phyloP scores from a whole-genome alignment of 2,888 invertebrate species.

The Acanthosepion esculentum region DNA sequence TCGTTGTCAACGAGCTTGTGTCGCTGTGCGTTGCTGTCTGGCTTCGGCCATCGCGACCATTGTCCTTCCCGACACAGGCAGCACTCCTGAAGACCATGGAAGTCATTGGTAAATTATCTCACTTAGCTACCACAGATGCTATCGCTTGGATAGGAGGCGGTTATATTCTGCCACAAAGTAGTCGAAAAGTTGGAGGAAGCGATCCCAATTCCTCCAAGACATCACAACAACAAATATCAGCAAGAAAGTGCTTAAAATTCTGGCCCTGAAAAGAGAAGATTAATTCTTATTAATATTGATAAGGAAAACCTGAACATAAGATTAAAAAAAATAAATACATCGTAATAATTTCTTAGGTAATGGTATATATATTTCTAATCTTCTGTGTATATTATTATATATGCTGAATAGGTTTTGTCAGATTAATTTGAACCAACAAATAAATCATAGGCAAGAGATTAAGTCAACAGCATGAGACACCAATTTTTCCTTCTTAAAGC shows the following conservation, averaged over 20 bases:
- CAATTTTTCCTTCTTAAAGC: too few species aligned
- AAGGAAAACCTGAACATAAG: too few species aligned
- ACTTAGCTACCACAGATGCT: constrained; percentile 42
- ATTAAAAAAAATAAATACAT: too few species aligned
- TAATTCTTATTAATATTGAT: too few species aligned
- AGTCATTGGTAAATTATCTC: constrained; percentile 40
- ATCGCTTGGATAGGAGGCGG: constrained; percentile 52
- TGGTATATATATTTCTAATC: too few species aligned
- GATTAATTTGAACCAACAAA: too few species aligned
- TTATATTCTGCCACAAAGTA: constrained; percentile 56
- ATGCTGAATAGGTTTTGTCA: too few species aligned
- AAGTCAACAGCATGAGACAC: too few species aligned
- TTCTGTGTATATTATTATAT: too few species aligned
- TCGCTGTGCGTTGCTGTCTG: constrained; percentile 40
- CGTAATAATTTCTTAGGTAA: too few species aligned
- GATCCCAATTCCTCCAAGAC: constrained; percentile 60
- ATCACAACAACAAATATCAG: constrained; percentile 58
- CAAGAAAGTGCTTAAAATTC: constrained; percentile 62
- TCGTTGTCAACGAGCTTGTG: constrained; percentile 46
- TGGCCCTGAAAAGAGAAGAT: constrained; percentile 59
- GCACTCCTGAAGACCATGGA: constrained; percentile 46
- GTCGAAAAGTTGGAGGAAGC: constrained; percentile 55
- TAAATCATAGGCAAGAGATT: too few species aligned
- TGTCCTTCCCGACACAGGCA: constrained; percentile 37
- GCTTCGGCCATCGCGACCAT: constrained; percentile 1